Base-by-base conservation (phyloP, 2,797 vertebrate genomes). In the Dallia pectoralis region DNA sequence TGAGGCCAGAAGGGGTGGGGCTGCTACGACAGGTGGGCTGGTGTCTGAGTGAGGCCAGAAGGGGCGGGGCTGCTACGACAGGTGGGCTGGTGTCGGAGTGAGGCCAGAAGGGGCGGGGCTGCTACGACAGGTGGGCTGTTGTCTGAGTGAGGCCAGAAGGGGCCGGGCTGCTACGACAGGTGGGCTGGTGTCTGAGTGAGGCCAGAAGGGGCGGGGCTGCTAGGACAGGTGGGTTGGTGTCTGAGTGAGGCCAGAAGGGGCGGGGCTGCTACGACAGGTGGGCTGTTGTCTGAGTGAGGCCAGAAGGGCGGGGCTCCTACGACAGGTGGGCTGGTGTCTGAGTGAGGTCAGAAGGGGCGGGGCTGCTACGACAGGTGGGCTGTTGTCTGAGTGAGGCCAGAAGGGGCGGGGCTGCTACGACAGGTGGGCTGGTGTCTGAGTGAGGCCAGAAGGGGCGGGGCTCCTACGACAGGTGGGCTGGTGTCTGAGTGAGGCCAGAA, bases 61-160 rank as follows among this genome's bases (percentile, higher is more conserved):
- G 19, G 49, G n/a, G n/a, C n/a, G n/a, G n/a, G n/a, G n/a, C 91
- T 99, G 97, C 85, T 99, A 99, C 30, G 96, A 99, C 93, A 98
- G 96, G 97, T 97, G 74, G 1, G 59, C 25, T 12, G 8, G 4
- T 29, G 16, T 64, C 14, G n/a, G 19, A n/a, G 4, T 53, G 6
- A 53, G 49, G 16, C 49, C 18, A 19, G 49, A 53, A 2, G 19
- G 49, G n/a, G n/a, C n/a, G n/a, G n/a, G n/a, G n/a, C n/a, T n/a
- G n/a, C n/a, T n/a, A n/a, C n/a, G n/a, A n/a, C n/a, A n/a, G n/a
- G n/a, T n/a, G n/a, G n/a, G n/a, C n/a, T n/a, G n/a, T 78, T 79
- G 70, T 47, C 76, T 71, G 77, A 84, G 85, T 77, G 77, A n/a
- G n/a, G n/a, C n/a, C n/a, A n/a, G n/a, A n/a, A n/a, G n/a, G n/a